These are phyloP conservation scores for Chaenogobius annularis DNA, from an alignment of 2,113 vertebrate species.

Conservation along the genomic window DNA sequence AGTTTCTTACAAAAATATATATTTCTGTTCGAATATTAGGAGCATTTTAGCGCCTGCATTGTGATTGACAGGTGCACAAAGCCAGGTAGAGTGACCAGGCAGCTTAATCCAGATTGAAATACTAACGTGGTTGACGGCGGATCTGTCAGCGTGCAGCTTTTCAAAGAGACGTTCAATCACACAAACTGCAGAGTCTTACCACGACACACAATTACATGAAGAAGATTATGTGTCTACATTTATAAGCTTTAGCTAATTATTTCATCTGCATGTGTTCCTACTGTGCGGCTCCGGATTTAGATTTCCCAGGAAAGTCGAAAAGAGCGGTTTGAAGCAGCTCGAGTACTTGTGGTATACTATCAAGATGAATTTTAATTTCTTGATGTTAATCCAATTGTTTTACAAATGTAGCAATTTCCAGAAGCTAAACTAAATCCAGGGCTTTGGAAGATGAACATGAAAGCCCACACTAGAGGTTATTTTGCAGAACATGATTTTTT, in stretches of 20 bases:
- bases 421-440: constrained; percentile 71
- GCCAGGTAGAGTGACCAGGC: constrained; percentile 9
- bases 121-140: neutral
- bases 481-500: constrained; percentile 66
- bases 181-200: constrained; percentile 58
- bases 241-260: constrained; percentile 81
- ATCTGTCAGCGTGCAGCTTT: constrained; percentile 23
- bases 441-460: constrained; percentile 68
- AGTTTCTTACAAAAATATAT: neutral
- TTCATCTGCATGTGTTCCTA: constrained; percentile 76
- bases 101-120: constrained; percentile 17
- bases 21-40: constrained; percentile 6
- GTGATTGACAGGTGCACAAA: neutral
- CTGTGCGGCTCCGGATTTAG: constrained; percentile 67
- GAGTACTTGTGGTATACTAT: constrained; percentile 68
- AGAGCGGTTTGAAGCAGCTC: constrained; percentile 69
- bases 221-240: constrained; percentile 77
- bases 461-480: constrained; percentile 68
- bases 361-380: constrained; percentile 80
- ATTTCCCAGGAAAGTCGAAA: constrained; percentile 76
- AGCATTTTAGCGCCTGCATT: constrained; percentile 14
- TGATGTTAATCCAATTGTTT: constrained; percentile 81
- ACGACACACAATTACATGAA: constrained; percentile 73
- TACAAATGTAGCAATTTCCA: constrained; percentile 77
- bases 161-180: constrained; percentile 42